These are phyloP conservation scores for Diaphora mendica DNA, from an alignment of 2,888 invertebrate species.

Conservation along the genomic window DNA sequence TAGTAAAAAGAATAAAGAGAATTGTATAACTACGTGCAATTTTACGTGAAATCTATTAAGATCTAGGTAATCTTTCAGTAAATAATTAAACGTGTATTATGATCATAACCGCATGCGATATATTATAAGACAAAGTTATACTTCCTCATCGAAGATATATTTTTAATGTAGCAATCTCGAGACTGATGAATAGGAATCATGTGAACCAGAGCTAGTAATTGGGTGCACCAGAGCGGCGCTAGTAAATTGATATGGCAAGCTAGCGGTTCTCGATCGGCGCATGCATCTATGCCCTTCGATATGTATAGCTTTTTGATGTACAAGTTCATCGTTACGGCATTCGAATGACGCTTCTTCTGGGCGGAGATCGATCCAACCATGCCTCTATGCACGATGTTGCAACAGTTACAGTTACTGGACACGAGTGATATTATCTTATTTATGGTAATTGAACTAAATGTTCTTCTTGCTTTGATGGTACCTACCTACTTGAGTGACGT, in stretches of 20 bases:
- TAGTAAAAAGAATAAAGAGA: not conserved
- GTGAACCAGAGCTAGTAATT: slow-evolving; percentile 82
- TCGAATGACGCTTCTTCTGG: slow-evolving; percentile 63
- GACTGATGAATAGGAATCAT: slow-evolving; percentile 77
- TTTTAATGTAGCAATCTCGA: slow-evolving; percentile 64
- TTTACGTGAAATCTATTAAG: not conserved
- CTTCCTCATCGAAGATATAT: slow-evolving; percentile 48
- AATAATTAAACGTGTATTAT: not conserved
- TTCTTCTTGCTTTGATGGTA: slow-evolving; percentile 53
- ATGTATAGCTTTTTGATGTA: slow-evolving; percentile 60
- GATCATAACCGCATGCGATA: not conserved
- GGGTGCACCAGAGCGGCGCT: slow-evolving; percentile 80
- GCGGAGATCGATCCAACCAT: slow-evolving; percentile 58
- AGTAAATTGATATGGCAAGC: slow-evolving; percentile 81
- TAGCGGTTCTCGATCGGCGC: slow-evolving; percentile 78
- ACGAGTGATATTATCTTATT: slow-evolving; percentile 67
- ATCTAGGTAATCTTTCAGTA: not conserved
- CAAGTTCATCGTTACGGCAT: slow-evolving; percentile 60
- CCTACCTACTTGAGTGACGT: slow-evolving; percentile 40
- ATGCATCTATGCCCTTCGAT: slow-evolving; percentile 74
- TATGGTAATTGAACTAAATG: slow-evolving; percentile 73
- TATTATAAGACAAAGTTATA: slow-evolving; percentile 33
- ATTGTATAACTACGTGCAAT: not conserved
- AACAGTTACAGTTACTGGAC: slow-evolving; percentile 76
- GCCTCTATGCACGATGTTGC: slow-evolving; percentile 64